These are phyloP conservation scores for Anoplius nigerrimus DNA, from an alignment of 2,888 invertebrate genomes.

Conservation along the genomic window DNA sequence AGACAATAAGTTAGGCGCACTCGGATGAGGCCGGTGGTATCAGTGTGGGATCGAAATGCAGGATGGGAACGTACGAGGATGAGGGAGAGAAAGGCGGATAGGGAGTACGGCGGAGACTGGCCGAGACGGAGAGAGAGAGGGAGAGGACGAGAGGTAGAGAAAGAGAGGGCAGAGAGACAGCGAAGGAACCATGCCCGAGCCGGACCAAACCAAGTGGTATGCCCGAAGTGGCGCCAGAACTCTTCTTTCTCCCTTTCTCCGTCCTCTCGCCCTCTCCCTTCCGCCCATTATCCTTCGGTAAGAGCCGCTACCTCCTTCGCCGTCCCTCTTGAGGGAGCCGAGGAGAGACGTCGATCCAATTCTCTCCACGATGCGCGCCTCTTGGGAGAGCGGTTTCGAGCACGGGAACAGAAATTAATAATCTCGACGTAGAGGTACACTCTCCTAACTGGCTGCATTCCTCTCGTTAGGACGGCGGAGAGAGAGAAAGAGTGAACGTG, in stretches of 20 bases:
- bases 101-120: constrained; percentile 15
- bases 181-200: constrained; percentile 10
- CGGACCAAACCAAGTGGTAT: constrained; percentile 46
- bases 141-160: constrained; percentile 41
- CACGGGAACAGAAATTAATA: constrained; percentile 54
- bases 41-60: constrained; percentile 55
- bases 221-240: constrained; percentile 62
- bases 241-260: constrained; percentile 38
- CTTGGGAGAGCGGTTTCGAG: constrained; percentile 50
- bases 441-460: constrained; percentile 44
- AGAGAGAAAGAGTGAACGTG: constrained; percentile 36
- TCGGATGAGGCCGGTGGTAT: constrained; percentile 50
- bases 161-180: constrained; percentile 56
- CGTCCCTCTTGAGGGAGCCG: neutral
- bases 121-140: constrained; percentile 28
- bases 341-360: constrained; percentile 50
- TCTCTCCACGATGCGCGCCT: constrained; percentile 46
- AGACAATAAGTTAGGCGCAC: constrained; percentile 65
- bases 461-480: constrained; percentile 33
- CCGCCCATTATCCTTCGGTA: constrained; percentile 30
- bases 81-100: constrained; percentile 7
- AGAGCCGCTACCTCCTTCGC: constrained; percentile 34
- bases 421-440: constrained; percentile 10
- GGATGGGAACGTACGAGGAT: constrained; percentile 25
- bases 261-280: constrained; percentile 16